A percentile compares a stretch with the other conserved stretches of the same genome.
These are phyloP conservation scores for Ophion costatus DNA, from an alignment of 2,888 invertebrate genomes.

Conservation along the genomic window DNA sequence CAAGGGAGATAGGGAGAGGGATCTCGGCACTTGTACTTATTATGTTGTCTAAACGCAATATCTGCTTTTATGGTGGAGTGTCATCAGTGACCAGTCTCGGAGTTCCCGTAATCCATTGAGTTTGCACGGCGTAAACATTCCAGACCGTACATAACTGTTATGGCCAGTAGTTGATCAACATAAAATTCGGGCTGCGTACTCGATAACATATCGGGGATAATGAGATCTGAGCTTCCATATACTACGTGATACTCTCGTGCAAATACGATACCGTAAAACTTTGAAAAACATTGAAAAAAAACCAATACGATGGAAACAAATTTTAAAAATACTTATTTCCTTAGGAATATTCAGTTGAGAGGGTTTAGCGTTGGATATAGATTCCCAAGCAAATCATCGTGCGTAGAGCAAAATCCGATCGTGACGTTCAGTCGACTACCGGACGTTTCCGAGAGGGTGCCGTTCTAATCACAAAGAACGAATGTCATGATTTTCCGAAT, in stretches of 20 bases:
- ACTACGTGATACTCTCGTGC: no score
- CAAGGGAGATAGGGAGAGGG: background rate
- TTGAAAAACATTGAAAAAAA: no score
- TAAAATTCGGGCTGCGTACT: no score
- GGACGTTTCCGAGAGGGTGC: background rate
- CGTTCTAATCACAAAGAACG: background rate
- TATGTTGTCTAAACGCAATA: constrained; percentile 37
- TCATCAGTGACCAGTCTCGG: background rate
- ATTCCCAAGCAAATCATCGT: no score
- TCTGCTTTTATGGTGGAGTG: constrained; percentile 17
- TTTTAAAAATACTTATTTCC: no score
- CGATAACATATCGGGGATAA: background rate
- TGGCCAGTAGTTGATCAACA: constrained; percentile 20
- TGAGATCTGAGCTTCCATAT: background rate
- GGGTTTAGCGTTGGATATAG: no score
- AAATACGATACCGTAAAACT: no score
- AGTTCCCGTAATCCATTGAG: constrained; percentile 12
- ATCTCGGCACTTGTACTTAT: constrained; percentile 22
- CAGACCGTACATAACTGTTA: constrained; percentile 3
- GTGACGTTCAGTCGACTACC: background rate
- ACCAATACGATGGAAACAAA: no score
- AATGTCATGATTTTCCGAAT: background rate
- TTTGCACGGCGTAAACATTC: constrained; percentile 7
- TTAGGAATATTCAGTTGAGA: no score
- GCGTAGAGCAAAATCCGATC: background rate